phyloP scores from a whole-genome alignment of 2,797 vertebrate genomes.

The Rhinatrema bivittatum region DNA sequence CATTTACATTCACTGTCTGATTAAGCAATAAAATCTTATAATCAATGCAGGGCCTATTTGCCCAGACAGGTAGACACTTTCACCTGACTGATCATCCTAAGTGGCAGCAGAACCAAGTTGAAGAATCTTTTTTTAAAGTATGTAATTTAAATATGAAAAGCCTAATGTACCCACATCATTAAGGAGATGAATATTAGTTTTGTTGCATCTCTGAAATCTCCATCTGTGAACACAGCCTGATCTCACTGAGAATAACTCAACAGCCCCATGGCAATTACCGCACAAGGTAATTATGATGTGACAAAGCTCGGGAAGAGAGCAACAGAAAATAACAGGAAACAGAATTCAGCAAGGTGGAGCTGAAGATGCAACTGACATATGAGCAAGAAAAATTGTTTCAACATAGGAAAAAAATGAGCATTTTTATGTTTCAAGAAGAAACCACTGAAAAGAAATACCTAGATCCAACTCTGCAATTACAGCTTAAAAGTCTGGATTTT shows the following conservation, averaged over 20 bases:
- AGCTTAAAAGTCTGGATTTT: no score
- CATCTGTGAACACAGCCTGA: not conserved
- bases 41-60: no score
- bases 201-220: slow-evolving; percentile 15
- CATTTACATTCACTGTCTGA: no score
- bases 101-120: slow-evolving; percentile 3
- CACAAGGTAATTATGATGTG: slow-evolving; percentile 22
- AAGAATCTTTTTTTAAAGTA: not conserved
- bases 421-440: not conserved
- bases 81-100: not conserved
- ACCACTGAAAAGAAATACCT: slow-evolving; percentile 1
- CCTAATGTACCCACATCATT: slow-evolving; percentile 17
- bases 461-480: no score
- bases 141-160: not conserved
- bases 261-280: slow-evolving; percentile 25
- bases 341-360: slow-evolving; percentile 1
- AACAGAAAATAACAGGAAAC: slow-evolving; percentile 26
- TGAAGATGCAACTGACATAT: slow-evolving; percentile 13
- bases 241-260: slow-evolving; percentile 33
- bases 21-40: no score
- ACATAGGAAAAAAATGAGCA: slow-evolving; percentile 6
- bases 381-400: not conserved
- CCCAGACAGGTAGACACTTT: no score
- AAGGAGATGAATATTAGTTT: slow-evolving; percentile 10
- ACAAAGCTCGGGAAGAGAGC: slow-evolving; percentile 21